phyloP scores from a whole-genome alignment of 2,797 vertebrate species.

The Coregonus suidteri region DNA sequence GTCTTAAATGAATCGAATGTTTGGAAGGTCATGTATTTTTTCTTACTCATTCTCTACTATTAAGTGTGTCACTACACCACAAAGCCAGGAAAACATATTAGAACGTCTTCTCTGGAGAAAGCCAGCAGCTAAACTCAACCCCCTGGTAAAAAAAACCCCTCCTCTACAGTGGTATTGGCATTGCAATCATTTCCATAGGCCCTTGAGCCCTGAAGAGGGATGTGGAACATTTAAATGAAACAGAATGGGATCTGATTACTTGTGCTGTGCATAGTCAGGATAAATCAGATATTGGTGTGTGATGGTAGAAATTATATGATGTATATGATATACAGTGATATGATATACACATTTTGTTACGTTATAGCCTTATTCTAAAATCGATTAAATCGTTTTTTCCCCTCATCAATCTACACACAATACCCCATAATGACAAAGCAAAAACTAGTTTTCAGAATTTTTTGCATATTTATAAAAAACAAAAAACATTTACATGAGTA shows the following conservation, averaged over 20 bases:
- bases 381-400: too few species aligned
- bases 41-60: constrained; percentile 43
- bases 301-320: neutral
- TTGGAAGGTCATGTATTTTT: constrained; percentile 56
- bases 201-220: constrained; percentile 4
- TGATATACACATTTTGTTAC: too few species aligned
- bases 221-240: constrained; percentile 17
- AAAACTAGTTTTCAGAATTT: too few species aligned
- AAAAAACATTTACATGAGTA: too few species aligned
- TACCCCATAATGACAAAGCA: too few species aligned
- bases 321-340: too few species aligned
- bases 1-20: constrained; percentile 56
- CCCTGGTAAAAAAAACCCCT: neutral
- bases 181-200: constrained; percentile 11
- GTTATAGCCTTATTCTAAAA: too few species aligned
- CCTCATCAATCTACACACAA: too few species aligned
- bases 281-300: neutral
- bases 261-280: neutral
- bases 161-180: constrained; percentile 13
- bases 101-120: constrained; percentile 6
- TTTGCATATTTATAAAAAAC: too few species aligned
- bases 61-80: constrained; percentile 32
- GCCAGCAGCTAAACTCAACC: neutral
- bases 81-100: constrained; percentile 33
- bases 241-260: constrained; percentile 11